Evolutionary conservation across 1,140 invertebrate species (phyloP).

Genomic region (Atopsyche davidsoni): DNA sequence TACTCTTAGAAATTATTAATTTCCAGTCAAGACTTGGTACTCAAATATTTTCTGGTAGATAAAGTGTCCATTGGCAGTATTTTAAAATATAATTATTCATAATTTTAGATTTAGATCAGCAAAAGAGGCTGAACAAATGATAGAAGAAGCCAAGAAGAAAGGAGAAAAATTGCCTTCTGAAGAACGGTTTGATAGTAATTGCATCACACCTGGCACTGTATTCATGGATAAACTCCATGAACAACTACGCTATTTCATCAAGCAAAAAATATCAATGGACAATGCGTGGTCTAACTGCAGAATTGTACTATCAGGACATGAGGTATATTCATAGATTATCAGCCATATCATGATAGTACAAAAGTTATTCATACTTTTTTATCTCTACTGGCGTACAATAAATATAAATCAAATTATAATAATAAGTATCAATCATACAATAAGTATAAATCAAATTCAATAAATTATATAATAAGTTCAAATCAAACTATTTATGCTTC

Average conservation of each 20-base stretch:
- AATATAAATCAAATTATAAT: no score
- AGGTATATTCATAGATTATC: no score
- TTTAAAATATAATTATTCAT: background rate
- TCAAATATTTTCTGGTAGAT: no score
- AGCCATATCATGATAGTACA: slow-evolving; percentile 12
- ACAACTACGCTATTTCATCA: slow-evolving; percentile 83
- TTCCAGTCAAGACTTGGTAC: no score
- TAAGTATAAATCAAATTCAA: no score
- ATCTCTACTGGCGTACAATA: no score
- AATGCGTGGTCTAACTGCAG: slow-evolving; percentile 76
- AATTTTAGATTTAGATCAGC: slow-evolving; percentile 72
- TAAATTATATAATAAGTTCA: no score
- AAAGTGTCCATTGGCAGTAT: no score
- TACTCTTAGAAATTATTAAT: no score
- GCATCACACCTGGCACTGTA: slow-evolving; percentile 89
- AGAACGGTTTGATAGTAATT: slow-evolving; percentile 90
- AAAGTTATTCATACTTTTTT: no score
- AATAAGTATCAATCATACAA: no score
- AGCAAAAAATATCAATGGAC: slow-evolving; percentile 79
- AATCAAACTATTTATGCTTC: no score
- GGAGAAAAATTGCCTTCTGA: slow-evolving; percentile 68
- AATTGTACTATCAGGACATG: slow-evolving; percentile 76
- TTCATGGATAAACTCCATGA: slow-evolving; percentile 86
- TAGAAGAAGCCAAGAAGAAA: slow-evolving; percentile 67
- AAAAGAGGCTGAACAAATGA: slow-evolving; percentile 73